Evolutionary conservation across 2,888 invertebrate genomes (phyloP), one percentile per base, ranked within the genome.

Genomic region (Laspeyria flexula): DNA sequence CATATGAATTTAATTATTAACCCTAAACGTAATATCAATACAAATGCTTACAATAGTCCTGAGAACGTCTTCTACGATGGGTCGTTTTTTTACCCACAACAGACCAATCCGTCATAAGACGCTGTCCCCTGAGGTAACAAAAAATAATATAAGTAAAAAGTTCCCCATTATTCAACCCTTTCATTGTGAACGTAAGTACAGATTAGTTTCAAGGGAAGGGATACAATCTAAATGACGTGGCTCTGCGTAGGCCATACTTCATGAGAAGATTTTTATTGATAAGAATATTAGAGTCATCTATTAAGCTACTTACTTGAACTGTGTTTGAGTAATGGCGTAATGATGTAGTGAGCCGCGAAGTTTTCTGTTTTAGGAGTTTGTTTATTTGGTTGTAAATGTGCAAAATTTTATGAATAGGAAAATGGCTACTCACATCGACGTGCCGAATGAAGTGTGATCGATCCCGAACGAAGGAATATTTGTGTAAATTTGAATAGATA

Each of bases 141-240:
- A 86, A 85, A 85, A 84, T 83, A 75, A 73, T 79, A 83, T 81
- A 84, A 78, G 38, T 40, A 83, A 83, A 64, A 60, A 65, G 66
- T 73, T 44, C 40, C 82, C 86, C 75, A 88, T 89, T 87, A 89
- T 88, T 82, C 86, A 85, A 87, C 86, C 86, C 86, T 83, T 82
- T 83, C 42, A 62, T 69, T 67, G 62, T 69, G 37, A 50, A 66
- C 62, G 73, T 80, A 76, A 81, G 76, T 79, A 83, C 80, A 90
- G 90, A 92, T 91, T 92, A 91, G 85, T 86, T 80, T 83, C 81
- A 77, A 81, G 83, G 74, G 80, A 81, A 72, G 79, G 90, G 90
- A 91, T 90, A 90, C 85, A 85, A 92, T 90, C 91, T 90, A 86
- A 90, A 91, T 85, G 90, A 88, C 79, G 85, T 83, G 80, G 77